These are phyloP conservation scores for Hyperopisus bebe DNA, from an alignment of 2,113 vertebrate species.

Conservation along the genomic window DNA sequence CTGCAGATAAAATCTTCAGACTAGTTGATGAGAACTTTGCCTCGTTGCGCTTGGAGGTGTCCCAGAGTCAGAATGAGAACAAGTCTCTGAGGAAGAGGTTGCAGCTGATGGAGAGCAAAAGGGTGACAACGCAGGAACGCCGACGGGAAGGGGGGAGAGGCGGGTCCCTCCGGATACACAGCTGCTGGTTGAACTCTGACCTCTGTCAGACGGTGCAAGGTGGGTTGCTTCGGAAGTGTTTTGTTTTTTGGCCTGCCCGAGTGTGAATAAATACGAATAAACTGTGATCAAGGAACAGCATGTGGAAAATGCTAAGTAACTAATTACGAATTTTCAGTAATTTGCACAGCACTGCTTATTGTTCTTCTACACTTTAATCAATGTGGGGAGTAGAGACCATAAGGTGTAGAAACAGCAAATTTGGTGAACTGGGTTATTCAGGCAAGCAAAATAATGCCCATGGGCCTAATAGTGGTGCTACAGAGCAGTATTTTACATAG, in stretches of 20 bases:
- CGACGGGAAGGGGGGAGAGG: background rate
- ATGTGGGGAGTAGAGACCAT: background rate
- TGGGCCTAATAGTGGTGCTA: background rate
- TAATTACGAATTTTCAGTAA: background rate
- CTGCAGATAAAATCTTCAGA: background rate
- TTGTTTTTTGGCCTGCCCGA: background rate
- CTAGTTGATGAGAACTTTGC: constrained; percentile 17
- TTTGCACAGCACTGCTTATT: background rate
- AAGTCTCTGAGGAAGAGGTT: constrained; percentile 5
- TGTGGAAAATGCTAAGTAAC: background rate
- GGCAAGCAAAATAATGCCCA: background rate
- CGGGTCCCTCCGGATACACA: background rate
- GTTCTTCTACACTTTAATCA: background rate
- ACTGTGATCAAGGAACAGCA: background rate
- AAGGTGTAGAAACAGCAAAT: background rate
- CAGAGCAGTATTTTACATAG: background rate
- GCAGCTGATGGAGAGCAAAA: background rate
- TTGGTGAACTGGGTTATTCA: background rate
- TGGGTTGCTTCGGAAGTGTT: background rate
- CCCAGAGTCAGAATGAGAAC: constrained; percentile 13
- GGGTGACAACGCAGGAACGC: background rate
- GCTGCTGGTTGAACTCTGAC: background rate
- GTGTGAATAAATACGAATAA: background rate
- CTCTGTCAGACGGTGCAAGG: background rate
- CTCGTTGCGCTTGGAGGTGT: background rate